Conservation (phyloP, 2,888 invertebrate genomes). For the Heterodera filipjevi region DNA sequence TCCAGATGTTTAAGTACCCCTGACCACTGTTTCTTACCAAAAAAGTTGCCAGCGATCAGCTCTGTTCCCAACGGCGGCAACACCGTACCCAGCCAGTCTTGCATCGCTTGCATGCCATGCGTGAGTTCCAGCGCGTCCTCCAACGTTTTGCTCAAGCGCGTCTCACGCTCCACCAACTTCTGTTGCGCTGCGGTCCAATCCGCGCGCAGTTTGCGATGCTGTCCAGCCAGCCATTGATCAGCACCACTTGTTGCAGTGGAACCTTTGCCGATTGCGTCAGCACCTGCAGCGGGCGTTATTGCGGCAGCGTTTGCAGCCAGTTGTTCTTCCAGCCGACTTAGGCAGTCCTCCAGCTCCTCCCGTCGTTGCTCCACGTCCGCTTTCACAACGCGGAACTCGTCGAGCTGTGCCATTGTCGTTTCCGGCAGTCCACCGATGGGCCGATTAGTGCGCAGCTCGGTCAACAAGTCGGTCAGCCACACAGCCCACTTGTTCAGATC, state of each 20-base stretch:
- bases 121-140: constrained; percentile 94
- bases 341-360: constrained; percentile 85
- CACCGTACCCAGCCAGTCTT: constrained; percentile 80
- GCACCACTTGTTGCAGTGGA: too few species aligned
- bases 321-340: constrained; percentile 72
- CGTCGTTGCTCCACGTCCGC: constrained; percentile 77
- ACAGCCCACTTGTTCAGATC: constrained; percentile 91
- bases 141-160: constrained; percentile 92
- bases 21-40: constrained; percentile 15
- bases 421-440: constrained; percentile 98
- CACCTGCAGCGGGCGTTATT: constrained; percentile 18
- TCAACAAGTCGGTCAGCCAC: constrained; percentile 92
- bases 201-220: constrained; percentile 26
- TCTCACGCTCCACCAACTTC: constrained; percentile 68
- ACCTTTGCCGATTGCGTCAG: background rate
- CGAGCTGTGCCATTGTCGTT: constrained; percentile 93
- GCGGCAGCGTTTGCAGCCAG: constrained; percentile 20
- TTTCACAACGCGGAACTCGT: constrained; percentile 83
- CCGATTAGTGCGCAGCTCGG: constrained; percentile 89
- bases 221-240: background rate
- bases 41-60: constrained; percentile 28
- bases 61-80: constrained; percentile 46
- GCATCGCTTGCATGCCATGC: constrained; percentile 88
- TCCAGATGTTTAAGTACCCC: background rate
- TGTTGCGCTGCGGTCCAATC: constrained; percentile 41